phyloP scores from a whole-genome alignment of 1,140 invertebrate species.

The Bombus pascuorum region DNA sequence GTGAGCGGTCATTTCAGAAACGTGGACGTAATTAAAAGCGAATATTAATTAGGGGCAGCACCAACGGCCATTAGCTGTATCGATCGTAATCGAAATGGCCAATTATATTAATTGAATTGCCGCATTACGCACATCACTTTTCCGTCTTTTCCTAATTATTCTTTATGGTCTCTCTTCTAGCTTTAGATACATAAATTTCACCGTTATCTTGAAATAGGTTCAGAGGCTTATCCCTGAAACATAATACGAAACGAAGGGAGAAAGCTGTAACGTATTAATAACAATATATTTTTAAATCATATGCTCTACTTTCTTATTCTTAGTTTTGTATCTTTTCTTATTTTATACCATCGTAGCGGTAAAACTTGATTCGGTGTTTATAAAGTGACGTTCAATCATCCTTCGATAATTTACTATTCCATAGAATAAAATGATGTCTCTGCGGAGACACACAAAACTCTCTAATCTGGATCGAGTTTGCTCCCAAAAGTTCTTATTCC shows the following conservation, averaged over 20 bases:
- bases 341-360: too few relatives aligned
- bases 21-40: conserved; percentile 28
- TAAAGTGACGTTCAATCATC: neutral
- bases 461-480: neutral
- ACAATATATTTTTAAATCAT: too few relatives aligned
- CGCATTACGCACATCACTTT: neutral
- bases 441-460: too few relatives aligned
- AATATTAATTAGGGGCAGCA: conserved; percentile 34
- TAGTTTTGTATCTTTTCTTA: too few relatives aligned
- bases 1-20: conserved; percentile 15
- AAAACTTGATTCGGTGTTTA: neutral
- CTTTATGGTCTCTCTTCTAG: neutral
- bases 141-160: neutral
- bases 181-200: neutral
- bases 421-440: neutral
- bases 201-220: too few relatives aligned
- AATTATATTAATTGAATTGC: conserved; percentile 26
- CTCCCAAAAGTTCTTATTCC: too few relatives aligned
- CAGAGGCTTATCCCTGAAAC: too few relatives aligned
- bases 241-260: too few relatives aligned
- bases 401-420: neutral
- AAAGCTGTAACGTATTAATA: too few relatives aligned
- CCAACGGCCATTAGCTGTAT: conserved; percentile 13
- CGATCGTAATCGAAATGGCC: conserved; percentile 26
- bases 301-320: too few relatives aligned